phyloP scores from a whole-genome alignment of 2,888 invertebrate genomes.

The Lingula anatina region DNA sequence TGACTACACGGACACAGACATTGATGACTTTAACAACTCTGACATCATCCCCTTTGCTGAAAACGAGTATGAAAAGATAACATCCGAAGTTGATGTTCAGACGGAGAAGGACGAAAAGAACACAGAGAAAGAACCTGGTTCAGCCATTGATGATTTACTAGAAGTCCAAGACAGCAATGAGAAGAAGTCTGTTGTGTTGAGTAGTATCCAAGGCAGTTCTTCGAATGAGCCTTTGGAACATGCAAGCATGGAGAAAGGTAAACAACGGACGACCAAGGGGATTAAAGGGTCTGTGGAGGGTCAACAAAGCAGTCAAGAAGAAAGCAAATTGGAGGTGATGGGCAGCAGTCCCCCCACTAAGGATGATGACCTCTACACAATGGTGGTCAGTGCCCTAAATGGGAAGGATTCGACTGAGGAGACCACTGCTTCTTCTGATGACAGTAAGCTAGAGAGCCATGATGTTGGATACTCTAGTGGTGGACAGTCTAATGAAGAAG shows the following conservation, averaged over 20 bases:
- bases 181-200: background rate
- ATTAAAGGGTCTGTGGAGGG: background rate
- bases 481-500: conserved; percentile 49
- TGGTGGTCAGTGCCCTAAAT: too few relatives aligned
- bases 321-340: background rate
- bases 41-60: conserved; percentile 21
- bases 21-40: background rate
- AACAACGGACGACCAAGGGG: background rate
- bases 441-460: conserved; percentile 7
- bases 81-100: conserved; percentile 9
- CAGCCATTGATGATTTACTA: background rate
- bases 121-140: background rate
- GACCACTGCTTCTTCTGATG: background rate
- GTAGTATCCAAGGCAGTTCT: too few relatives aligned
- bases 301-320: background rate
- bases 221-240: background rate
- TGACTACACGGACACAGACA: background rate
- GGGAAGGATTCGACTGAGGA: background rate
- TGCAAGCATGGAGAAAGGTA: background rate
- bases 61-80: conserved; percentile 19
- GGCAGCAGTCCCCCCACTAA: background rate
- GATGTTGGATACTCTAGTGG: conserved; percentile 53
- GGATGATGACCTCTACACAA: background rate
- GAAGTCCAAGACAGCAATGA: too few relatives aligned
- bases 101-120: background rate